These are phyloP conservation scores for Otolemur garnettii DNA, from an alignment of 2,113 vertebrate genomes.

Conservation along the genomic window DNA sequence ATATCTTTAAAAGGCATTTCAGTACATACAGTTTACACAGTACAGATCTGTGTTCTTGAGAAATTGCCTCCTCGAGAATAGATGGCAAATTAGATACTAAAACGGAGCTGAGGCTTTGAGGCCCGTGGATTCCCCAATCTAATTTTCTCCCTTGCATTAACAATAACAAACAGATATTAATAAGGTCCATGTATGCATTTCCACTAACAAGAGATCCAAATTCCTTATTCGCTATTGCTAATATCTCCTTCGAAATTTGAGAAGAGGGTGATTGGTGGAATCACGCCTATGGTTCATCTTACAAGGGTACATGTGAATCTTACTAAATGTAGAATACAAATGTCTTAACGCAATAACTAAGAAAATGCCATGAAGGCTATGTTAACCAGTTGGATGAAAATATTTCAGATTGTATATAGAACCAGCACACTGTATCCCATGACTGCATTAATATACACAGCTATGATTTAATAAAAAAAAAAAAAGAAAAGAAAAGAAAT, in stretches of 20 bases:
- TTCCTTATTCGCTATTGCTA: slow-evolving; percentile 17
- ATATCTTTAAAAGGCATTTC: neutral
- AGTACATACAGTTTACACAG: neutral
- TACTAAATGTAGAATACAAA: too few species aligned
- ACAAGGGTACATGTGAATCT: too few species aligned
- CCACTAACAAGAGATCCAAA: neutral
- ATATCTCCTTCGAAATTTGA: neutral
- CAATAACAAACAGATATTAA: neutral
- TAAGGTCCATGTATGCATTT: neutral
- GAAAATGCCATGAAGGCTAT: too few species aligned
- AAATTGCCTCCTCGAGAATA: neutral
- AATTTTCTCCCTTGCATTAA: neutral
- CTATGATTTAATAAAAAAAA: too few species aligned
- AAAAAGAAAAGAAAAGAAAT: neutral
- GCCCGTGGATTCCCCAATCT: neutral
- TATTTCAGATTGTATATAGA: too few species aligned
- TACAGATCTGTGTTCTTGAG: neutral
- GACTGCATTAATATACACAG: too few species aligned
- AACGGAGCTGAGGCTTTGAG: slow-evolving; percentile 3
- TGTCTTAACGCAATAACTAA: too few species aligned
- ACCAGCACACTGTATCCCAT: too few species aligned
- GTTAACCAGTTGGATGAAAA: too few species aligned
- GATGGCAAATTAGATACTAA: neutral
- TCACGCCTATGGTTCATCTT: too few species aligned
- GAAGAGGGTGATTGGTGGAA: too few species aligned